Percentiles rank a stretch among this genome's conserved stretches.
Conservation (phyloP, 2,888 invertebrate species). For the Leptarthrus brevirostris region DNA sequence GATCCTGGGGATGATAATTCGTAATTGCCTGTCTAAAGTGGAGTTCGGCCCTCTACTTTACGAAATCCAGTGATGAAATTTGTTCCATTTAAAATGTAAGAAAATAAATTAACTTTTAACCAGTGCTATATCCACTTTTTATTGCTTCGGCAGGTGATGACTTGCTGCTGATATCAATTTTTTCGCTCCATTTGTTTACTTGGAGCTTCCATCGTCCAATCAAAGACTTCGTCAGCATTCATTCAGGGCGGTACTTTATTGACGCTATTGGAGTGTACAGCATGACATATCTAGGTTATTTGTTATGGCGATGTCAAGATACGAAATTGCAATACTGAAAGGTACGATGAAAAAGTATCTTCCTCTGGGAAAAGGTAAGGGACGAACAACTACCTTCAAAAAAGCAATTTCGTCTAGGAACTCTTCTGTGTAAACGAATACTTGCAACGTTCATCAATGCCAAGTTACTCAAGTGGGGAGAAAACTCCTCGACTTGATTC, state of each 20-base stretch:
- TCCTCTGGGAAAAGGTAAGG: neutral
- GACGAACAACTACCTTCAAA: neutral
- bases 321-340: neutral
- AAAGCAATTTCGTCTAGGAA: conserved; percentile 3
- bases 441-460: conserved; percentile 24
- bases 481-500: neutral
- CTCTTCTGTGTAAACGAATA: conserved; percentile 6
- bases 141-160: no score
- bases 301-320: neutral
- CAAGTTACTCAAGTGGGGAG: neutral
- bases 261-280: neutral
- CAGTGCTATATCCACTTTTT: neutral
- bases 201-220: neutral
- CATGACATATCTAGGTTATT: no score
- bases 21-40: conserved; percentile 8
- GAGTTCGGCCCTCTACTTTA: neutral
- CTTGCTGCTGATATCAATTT: conserved; percentile 1
- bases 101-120: neutral
- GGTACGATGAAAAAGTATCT: neutral
- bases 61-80: neutral
- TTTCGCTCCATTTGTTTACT: neutral
- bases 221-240: neutral
- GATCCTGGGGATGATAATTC: conserved; percentile 17
- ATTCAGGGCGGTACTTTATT: neutral
- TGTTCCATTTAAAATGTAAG: neutral